Conservation (phyloP, 2,888 invertebrate genomes). For the Bembecia ichneumoniformis region DNA sequence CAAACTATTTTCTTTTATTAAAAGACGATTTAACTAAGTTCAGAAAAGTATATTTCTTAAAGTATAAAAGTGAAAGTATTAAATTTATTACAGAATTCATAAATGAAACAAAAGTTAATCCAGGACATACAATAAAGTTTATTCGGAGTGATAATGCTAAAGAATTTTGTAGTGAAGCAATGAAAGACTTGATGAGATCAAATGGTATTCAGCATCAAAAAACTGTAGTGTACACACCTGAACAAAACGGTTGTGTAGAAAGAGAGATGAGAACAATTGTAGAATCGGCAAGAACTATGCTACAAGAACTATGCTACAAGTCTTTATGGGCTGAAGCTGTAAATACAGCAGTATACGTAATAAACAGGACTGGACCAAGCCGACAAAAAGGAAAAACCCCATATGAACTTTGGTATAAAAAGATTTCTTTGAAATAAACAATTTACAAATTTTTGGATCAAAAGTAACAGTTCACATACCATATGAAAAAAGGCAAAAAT, state of each 20-base stretch:
- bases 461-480: too few species aligned
- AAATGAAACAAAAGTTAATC: neutral
- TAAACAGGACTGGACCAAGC: neutral
- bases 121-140: neutral
- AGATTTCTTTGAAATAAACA: too few species aligned
- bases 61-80: neutral
- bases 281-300: neutral
- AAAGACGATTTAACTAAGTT: too few species aligned
- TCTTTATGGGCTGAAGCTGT: neutral
- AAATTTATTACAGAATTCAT: neutral
- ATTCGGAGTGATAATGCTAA: neutral
- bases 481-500: too few species aligned
- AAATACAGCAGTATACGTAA: neutral
- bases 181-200: neutral
- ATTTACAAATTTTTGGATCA: too few species aligned
- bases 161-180: neutral
- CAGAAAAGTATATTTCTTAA: too few species aligned
- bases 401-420: neutral
- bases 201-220: neutral
- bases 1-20: too few species aligned
- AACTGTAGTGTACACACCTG: neutral
- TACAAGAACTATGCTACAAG: neutral
- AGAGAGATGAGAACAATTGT: neutral
- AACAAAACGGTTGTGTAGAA: neutral
- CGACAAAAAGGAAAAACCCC: neutral